These are phyloP conservation scores for Cantharis nigra DNA, from an alignment of 2,888 invertebrate species.

Conservation along the genomic window DNA sequence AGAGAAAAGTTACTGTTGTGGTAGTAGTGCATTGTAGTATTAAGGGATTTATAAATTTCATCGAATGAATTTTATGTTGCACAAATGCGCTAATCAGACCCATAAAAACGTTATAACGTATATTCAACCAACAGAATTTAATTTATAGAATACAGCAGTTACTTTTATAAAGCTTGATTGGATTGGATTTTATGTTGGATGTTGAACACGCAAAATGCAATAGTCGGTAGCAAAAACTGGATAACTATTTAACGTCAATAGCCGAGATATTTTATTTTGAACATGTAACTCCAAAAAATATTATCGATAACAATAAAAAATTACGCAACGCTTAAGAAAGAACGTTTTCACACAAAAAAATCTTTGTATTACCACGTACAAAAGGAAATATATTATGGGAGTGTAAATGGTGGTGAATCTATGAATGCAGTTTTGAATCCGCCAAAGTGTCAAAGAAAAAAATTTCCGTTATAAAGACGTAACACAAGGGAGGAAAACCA, in stretches of 20 bases:
- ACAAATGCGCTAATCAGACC: not conserved
- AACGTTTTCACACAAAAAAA: not conserved
- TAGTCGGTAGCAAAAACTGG: not conserved
- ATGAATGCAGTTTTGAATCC: slow-evolving; percentile 5
- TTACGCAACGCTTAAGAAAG: not conserved
- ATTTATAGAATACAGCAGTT: not conserved
- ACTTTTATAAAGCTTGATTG: not conserved
- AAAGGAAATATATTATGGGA: not conserved
- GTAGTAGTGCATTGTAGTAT: not conserved
- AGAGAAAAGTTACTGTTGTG: slow-evolving; percentile 12
- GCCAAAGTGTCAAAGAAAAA: slow-evolving; percentile 5
- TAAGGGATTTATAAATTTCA: slow-evolving; percentile 17
- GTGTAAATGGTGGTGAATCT: not conserved
- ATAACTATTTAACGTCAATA: not conserved
- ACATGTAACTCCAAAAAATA: not conserved
- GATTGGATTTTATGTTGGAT: not conserved
- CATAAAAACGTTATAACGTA: not conserved
- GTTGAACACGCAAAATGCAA: not conserved
- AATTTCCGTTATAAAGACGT: slow-evolving; percentile 24
- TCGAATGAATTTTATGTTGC: slow-evolving; percentile 21
- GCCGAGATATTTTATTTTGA: not conserved
- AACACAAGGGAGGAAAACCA: slow-evolving; percentile 19
- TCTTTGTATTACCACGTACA: slow-evolving; percentile 1
- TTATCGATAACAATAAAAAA: not conserved
- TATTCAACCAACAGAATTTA: not conserved